A percentile compares a stretch with the other conserved stretches of the same genome.
These are phyloP conservation scores for Tiaroga cobitis DNA, from an alignment of 2,797 vertebrate species.

Conservation along the genomic window DNA sequence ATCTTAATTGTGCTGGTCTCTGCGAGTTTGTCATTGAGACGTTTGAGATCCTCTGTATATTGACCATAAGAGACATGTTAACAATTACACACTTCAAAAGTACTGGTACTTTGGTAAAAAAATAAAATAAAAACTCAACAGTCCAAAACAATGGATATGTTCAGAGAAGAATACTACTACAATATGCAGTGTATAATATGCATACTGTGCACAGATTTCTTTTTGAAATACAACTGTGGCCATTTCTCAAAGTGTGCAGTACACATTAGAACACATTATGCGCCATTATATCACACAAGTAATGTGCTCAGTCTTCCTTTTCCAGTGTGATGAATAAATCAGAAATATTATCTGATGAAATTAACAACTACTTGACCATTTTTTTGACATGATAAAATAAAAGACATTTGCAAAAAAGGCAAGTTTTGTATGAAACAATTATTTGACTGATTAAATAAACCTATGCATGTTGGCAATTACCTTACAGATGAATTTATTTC, in stretches of 20 bases:
- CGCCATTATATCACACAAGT: not conserved
- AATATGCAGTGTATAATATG: not conserved
- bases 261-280: not conserved
- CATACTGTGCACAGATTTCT: not conserved
- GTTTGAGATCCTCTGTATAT: constrained; percentile 87
- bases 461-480: not conserved
- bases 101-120: not conserved
- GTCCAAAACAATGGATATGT: not conserved
- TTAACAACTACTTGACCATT: not conserved
- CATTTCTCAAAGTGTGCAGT: not conserved
- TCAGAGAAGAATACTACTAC: not conserved
- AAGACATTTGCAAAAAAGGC: not conserved
- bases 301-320: not conserved
- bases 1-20: constrained; percentile 87
- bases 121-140: not conserved
- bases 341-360: not conserved
- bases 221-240: not conserved
- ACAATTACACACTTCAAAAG: not conserved
- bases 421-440: not conserved
- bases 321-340: not conserved
- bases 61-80: not conserved
- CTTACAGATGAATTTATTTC: not conserved
- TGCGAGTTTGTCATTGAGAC: constrained; percentile 87
- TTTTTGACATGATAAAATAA: not conserved
- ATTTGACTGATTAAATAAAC: not conserved